Conservation (phyloP, 2,888 invertebrate species). For the Congeria kusceri region DNA sequence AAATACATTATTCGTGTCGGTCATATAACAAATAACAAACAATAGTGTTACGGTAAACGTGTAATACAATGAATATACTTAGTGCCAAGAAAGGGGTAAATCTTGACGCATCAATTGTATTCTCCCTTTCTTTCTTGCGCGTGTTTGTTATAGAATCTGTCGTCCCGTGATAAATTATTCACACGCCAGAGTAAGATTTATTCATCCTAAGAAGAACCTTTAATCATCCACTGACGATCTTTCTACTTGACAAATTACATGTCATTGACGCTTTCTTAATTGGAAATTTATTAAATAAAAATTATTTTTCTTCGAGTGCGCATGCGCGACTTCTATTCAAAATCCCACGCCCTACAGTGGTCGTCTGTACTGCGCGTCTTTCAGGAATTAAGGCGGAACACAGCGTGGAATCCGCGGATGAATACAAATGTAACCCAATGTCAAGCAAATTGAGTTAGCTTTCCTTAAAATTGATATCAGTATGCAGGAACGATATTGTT, state of each 20-base stretch:
- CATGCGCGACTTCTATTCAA: neutral
- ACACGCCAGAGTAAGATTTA: conserved; percentile 43
- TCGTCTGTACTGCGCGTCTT: conserved; percentile 34
- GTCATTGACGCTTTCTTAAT: conserved; percentile 76
- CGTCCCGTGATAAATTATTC: conserved; percentile 49
- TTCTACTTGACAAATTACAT: conserved; percentile 79
- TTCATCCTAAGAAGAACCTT: conserved; percentile 56
- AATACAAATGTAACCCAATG: conserved; percentile 62
- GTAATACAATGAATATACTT: too few relatives aligned
- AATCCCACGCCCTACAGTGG: conserved; percentile 23
- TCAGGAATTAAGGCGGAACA: conserved; percentile 38
- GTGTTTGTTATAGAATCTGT: too few relatives aligned
- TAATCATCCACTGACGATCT: conserved; percentile 58
- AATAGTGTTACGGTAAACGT: too few relatives aligned
- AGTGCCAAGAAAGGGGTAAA: too few relatives aligned
- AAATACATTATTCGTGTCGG: too few relatives aligned
- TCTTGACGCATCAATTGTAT: too few relatives aligned
- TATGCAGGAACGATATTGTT: conserved; percentile 68
- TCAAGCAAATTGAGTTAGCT: conserved; percentile 68
- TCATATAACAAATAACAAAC: too few relatives aligned
- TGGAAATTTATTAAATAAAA: conserved; percentile 81
- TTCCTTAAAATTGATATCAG: conserved; percentile 77
- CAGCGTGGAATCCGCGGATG: conserved; percentile 40
- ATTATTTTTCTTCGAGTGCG: conserved; percentile 17
- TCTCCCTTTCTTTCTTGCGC: too few relatives aligned